Base-by-base conservation (phyloP, 2,888 invertebrate genomes). In the Melitaea athalia region DNA sequence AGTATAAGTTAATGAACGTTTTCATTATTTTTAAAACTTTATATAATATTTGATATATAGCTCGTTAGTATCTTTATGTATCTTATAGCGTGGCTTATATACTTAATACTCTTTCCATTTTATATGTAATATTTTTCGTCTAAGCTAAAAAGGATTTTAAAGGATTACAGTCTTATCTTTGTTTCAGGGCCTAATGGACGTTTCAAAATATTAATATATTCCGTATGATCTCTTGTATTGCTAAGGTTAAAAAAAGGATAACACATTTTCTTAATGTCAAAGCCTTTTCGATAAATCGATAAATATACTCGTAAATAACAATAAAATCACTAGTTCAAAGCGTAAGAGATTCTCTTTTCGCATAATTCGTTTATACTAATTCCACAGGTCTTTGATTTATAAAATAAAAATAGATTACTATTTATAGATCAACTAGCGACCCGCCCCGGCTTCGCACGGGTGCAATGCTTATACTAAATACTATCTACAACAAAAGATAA, bases 191-290 rank as follows among this genome's bases (percentile, higher is more conserved):
- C 47, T 67, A 62, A 67, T 71, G 53, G 61, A 57, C 45, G 45
- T 50, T 59, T 17, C 17, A 33, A 53, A 60, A 67, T 59, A 67
- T 64, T 69, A 64, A 69, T 52, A 59, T 67, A 71, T 71, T 71
- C 62, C 50, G 47, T 71, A 43, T 69, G 47, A 61, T 47, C 49
- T 52, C 6, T 57, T 57, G 55, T 55, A 49, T 63, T 15, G 33
- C n/a, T 38, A 62, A 61, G n/a, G 33, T 38, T 57, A 55, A 11
- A 17, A 49, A 59, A 52, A 17, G 63, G 49, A 55, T 64, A 57
- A 38, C 64, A 68, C 33, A 61, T 62, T 42, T 61, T 57, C 17
- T 60, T 31, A 42, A 62, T 38, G 42, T 64, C n/a, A 64, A 69
- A 67, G 69, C 47, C 49, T 42, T 60, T 55, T 66, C 24, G 24